These are phyloP conservation scores for Enteromius afrohamiltoni DNA, from an alignment of 2,797 vertebrate genomes.

Conservation along the genomic window DNA sequence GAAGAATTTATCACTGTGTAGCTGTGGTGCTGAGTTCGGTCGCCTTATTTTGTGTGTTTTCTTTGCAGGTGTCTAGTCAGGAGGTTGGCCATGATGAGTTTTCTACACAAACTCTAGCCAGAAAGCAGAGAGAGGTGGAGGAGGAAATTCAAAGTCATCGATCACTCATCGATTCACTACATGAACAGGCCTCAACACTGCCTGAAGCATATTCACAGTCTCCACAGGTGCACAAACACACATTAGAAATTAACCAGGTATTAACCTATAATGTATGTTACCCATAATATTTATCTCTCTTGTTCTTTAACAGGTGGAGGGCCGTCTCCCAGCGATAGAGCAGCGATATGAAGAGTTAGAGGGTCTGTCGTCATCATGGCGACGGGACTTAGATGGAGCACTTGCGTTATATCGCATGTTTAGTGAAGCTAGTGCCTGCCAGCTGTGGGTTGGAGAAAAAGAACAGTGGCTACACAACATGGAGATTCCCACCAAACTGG, in stretches of 20 bases:
- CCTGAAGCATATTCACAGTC: slow-evolving; percentile 70
- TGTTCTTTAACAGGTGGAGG: slow-evolving; percentile 74
- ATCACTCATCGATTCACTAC: slow-evolving; percentile 83
- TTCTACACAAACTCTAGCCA: slow-evolving; percentile 89
- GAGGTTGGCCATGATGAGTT: slow-evolving; percentile 93
- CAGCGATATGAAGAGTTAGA: slow-evolving; percentile 84
- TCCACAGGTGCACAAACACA: slow-evolving; percentile 71
- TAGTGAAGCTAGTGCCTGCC: slow-evolving; percentile 92
- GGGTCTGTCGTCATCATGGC: slow-evolving; percentile 79
- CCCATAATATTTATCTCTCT: not conserved
- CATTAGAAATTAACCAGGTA: not conserved
- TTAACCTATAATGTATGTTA: not conserved
- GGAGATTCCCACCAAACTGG: slow-evolving; percentile 88
- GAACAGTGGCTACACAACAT: slow-evolving; percentile 92
- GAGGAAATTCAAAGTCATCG: slow-evolving; percentile 90
- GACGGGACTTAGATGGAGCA: slow-evolving; percentile 85
- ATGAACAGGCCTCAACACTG: slow-evolving; percentile 82
- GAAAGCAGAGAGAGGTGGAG: slow-evolving; percentile 91
- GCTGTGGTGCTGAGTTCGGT: not conserved
- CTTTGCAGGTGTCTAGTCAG: slow-evolving; percentile 81
- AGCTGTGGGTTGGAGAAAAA: slow-evolving; percentile 93
- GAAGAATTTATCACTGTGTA: not conserved
- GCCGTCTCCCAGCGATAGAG: slow-evolving; percentile 84
- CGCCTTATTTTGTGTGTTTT: slow-evolving; percentile 1
- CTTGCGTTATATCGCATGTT: slow-evolving; percentile 90